Conservation (phyloP, 2,888 invertebrate species). For the Leptothorax acervorum region DNA sequence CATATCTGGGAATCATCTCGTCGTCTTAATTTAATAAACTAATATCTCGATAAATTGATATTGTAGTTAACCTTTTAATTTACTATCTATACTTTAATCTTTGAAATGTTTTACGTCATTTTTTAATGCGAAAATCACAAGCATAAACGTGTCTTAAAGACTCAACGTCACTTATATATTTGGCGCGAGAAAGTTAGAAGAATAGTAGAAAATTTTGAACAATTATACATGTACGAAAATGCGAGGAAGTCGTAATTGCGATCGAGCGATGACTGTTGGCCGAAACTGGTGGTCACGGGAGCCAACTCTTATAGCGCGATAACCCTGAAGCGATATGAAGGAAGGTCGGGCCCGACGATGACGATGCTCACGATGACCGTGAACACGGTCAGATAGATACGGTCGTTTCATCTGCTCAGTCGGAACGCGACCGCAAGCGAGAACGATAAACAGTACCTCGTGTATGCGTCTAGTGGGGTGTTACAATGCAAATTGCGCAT, state of each 20-base stretch:
- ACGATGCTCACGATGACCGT: slow-evolving; percentile 44
- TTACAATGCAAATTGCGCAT: slow-evolving; percentile 39
- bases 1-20: slow-evolving; percentile 82
- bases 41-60: not conserved
- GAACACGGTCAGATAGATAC: slow-evolving; percentile 24
- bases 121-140: not conserved
- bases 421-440: slow-evolving; percentile 12
- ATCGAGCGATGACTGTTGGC: slow-evolving; percentile 45
- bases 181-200: not conserved
- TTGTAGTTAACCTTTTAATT: not conserved
- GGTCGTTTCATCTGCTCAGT: slow-evolving; percentile 29
- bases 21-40: not conserved
- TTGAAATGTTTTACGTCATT: not conserved
- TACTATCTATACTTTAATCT: not conserved
- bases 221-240: slow-evolving; percentile 1
- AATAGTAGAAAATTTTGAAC: not conserved
- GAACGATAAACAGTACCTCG: slow-evolving; percentile 41
- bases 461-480: slow-evolving; percentile 1
- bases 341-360: slow-evolving; percentile 63
- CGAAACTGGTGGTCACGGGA: slow-evolving; percentile 13
- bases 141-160: not conserved
- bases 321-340: slow-evolving; percentile 76
- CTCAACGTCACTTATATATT: not conserved
- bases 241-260: slow-evolving; percentile 1
- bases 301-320: slow-evolving; percentile 69